Percentiles rank a stretch among this genome's conserved stretches.
Evolutionary conservation across 2,797 vertebrate species (phyloP).

Genomic region (Benthosema pterotum): DNA sequence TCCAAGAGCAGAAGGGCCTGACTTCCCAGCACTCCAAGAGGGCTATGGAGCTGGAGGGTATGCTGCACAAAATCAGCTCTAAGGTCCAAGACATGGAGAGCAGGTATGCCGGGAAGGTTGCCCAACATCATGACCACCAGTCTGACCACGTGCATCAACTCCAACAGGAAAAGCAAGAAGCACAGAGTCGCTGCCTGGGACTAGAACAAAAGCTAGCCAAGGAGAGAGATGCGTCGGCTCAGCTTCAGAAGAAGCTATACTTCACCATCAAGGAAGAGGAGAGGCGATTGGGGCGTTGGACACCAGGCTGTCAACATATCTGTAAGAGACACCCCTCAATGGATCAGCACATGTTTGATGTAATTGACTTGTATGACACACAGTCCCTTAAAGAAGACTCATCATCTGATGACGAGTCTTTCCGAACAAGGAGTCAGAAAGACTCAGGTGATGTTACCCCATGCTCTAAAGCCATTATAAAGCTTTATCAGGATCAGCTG

Average conservation of each 20-base stretch:
- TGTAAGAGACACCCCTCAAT: slow-evolving; percentile 69
- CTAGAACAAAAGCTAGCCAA: slow-evolving; percentile 78
- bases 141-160: slow-evolving; percentile 77
- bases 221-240: slow-evolving; percentile 72
- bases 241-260: slow-evolving; percentile 81
- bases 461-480: slow-evolving; percentile 81
- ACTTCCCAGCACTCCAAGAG: slow-evolving; percentile 79
- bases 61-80: slow-evolving; percentile 82
- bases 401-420: slow-evolving; percentile 14
- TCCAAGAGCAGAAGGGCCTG: slow-evolving; percentile 73
- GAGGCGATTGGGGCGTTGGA: slow-evolving; percentile 69
- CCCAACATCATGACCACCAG: slow-evolving; percentile 79
- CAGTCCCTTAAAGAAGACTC: slow-evolving; percentile 71
- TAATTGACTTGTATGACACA: slow-evolving; percentile 87
- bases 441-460: slow-evolving; percentile 63
- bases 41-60: slow-evolving; percentile 81
- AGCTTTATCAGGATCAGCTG: slow-evolving; percentile 87
- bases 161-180: slow-evolving; percentile 76
- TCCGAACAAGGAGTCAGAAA: slow-evolving; percentile 30
- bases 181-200: slow-evolving; percentile 73
- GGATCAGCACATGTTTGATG: slow-evolving; percentile 83
- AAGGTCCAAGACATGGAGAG: slow-evolving; percentile 89
- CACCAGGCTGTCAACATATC: slow-evolving; percentile 78
- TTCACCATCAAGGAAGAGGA: slow-evolving; percentile 79
- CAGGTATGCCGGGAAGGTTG: slow-evolving; percentile 79